A percentile compares a stretch with the other conserved stretches of the same genome.
Evolutionary conservation across 92 coral and sea anemone genomes (phyloP).

Genomic region (Heteractis magnifica): DNA sequence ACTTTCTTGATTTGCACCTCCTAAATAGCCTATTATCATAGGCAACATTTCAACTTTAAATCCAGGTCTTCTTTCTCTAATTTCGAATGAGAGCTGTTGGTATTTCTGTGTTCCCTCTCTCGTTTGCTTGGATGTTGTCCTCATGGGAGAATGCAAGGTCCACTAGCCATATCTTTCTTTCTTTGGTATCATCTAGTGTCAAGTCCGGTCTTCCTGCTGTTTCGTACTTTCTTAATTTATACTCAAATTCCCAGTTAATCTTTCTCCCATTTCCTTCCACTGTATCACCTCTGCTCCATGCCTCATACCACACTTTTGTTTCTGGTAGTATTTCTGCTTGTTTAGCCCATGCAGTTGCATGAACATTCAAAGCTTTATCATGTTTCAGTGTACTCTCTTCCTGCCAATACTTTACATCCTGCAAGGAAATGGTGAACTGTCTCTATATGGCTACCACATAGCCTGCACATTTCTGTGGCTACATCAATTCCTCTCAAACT

Average conservation of each 20-base stretch:
- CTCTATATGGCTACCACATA: not conserved
- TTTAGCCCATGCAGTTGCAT: not conserved
- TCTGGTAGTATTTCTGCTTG: not conserved
- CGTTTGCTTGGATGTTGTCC: conserved; percentile 14
- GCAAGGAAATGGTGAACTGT: conserved; percentile 20
- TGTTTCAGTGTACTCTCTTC: conserved; percentile 23
- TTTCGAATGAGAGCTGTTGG: conserved; percentile 37
- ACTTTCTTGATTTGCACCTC: conserved; percentile 14
- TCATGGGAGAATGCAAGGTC: conserved; percentile 43
- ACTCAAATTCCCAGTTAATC: conserved; percentile 29
- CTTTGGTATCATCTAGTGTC: conserved; percentile 36
- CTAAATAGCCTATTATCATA: conserved; percentile 31
- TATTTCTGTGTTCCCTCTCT: conserved; percentile 17
- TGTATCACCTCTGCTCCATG: not conserved
- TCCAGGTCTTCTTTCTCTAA: conserved; percentile 30
- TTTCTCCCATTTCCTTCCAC: not conserved
- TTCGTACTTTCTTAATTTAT: conserved; percentile 3
- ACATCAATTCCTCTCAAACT: not conserved
- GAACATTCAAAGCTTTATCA: not conserved
- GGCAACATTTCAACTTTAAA: conserved; percentile 28
- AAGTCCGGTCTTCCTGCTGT: conserved; percentile 42
- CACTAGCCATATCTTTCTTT: conserved; percentile 17
- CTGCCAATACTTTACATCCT: conserved; percentile 36
- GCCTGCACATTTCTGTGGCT: not conserved
- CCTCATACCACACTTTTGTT: not conserved